Conservation (phyloP, 2,113 vertebrate genomes). For the Urocynchramus pylzowi region DNA sequence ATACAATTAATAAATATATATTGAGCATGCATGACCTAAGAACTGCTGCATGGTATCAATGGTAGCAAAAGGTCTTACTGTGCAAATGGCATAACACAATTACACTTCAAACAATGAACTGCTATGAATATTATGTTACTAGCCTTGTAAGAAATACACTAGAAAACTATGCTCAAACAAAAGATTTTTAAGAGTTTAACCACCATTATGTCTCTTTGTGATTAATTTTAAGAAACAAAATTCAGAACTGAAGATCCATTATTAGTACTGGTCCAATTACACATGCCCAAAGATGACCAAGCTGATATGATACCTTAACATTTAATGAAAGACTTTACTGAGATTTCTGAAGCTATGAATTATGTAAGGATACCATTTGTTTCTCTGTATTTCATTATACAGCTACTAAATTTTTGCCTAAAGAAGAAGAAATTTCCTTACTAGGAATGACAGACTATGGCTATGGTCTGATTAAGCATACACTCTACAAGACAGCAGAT, state of each 20-base stretch:
- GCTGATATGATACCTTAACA: background rate
- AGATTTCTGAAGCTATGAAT: background rate
- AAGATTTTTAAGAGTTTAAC: background rate
- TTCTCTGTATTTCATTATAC: background rate
- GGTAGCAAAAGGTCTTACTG: background rate
- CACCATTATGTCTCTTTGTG: background rate
- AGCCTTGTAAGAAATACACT: background rate
- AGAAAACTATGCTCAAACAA: background rate
- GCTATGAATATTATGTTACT: background rate
- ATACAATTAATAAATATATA: background rate
- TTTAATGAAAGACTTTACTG: background rate
- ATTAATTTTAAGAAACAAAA: background rate
- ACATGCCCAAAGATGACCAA: background rate
- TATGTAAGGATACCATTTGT: background rate
- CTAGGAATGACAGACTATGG: background rate
- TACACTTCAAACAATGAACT: background rate
- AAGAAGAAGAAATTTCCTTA: background rate
- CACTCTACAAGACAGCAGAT: background rate
- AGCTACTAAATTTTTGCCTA: background rate
- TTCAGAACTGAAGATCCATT: background rate
- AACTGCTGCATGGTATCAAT: background rate
- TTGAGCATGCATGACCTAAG: background rate
- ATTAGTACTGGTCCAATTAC: background rate
- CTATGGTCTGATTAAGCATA: background rate
- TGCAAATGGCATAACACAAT: background rate